Evolutionary conservation across 2,797 vertebrate species (phyloP), one percentile per base, ranked within the genome.

Genomic region (Thunnus albacares): DNA sequence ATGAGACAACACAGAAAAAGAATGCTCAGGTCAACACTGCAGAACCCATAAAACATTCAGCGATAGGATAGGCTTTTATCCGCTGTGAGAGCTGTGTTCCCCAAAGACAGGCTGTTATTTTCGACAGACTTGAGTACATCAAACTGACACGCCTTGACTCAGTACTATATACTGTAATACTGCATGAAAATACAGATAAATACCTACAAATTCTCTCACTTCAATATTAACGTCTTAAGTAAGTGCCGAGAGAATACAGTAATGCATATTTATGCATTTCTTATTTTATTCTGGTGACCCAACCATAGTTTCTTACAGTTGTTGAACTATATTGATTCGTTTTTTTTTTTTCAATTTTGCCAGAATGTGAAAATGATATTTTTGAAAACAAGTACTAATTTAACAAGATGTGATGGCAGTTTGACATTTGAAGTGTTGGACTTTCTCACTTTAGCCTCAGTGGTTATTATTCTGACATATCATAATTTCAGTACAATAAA

Each of bases 11-110:
- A 43, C 5, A 60, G 15, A 51, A 57, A 18, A 22, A 43, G 26
- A 77, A 67, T 6, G 30, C 5, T 52, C 15, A 15, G 52, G 58
- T 82, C 60, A 71, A 45, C 6, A 6, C 3, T n/a, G 13, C n/a
- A 10, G 3, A 63, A 6, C n/a, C 51, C 61, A 56, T 77, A 55
- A 69, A 83, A 72, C 14, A 56, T 20, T 7, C 0, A 62, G 56
- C 17, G 6, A 13, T 6, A 58, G n/a, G 13, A 4, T 5, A 6
- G 14, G 49, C 2, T 59, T 67, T 65, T 10, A 49, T 66, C 8
- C 58, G 10, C 4, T 12, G 30, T 17, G 6, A 26, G 13, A 43
- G 17, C 7, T 10, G 45, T 15, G 17, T 4, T 52, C 7, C 30
- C 47, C 13, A 64, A 30, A 55, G 58, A 73, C 55, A 47, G 33